Base-by-base conservation (phyloP, 92 coral and sea anemone species). In the Micromussa lordhowensis region DNA sequence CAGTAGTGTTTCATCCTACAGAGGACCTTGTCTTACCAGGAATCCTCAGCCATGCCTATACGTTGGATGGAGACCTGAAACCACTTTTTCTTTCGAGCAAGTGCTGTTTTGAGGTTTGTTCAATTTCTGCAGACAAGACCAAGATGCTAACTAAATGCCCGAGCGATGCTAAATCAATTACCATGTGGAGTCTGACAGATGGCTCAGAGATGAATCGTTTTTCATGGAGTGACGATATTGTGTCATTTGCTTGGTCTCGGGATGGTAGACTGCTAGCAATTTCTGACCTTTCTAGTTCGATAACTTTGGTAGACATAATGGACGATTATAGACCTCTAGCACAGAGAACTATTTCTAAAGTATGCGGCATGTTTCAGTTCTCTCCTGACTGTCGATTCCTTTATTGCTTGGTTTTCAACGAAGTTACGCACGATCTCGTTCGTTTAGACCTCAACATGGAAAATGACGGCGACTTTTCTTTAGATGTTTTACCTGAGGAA, bases 161-260 rank as follows among this genome's bases (percentile, higher is more conserved):
- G 15, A 6, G 1, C 3, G 51, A 82, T 71, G 68, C 86, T 4
- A 82, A 51, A 51, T 82, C 59, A 19, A n/a, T 82, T 44, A 19
- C 49, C 10, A 29, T 49, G 64, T 82, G 85, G 85, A 82, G 85
- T 68, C 59, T 82, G 44, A 14, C 0, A 11, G 26, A 82, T 82
- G 86, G 86, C 13, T 48, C 28, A 31, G 86, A 69, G 66, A 70
- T 53, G 0, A 18, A 48, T 70, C 78, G 68, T 82, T 53, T 69
- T 11, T 4, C 26, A 26, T 29, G 68, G 24, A 21, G 19, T 18
- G 36, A 19, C 1, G 68, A 68, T 68, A 28, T 82, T 21, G 13
- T 69, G 2, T 38, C 86, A 51, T 82, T 82, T 82, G 86, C 78
- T 3, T 69, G 58, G 86, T 82, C 78, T 82, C 66, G 51, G 18